Base-by-base conservation (phyloP, 2,888 invertebrate species). In the Apocheima hispidaria region DNA sequence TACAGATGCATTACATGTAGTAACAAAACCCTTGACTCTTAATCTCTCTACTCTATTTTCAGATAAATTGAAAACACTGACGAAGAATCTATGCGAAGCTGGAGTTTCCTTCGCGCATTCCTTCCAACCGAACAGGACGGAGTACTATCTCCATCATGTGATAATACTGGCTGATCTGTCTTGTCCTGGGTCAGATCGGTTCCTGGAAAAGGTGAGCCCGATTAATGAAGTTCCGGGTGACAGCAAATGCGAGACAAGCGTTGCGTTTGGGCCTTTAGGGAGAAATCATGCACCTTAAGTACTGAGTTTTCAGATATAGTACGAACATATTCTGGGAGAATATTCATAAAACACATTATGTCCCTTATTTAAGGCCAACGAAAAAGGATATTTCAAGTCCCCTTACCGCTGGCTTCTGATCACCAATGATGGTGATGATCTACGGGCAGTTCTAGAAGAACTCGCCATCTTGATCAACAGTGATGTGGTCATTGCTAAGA, bases 391-490 rank as follows among this genome's bases (percentile, higher is more conserved):
- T 59, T 94, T 94, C 74, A 87, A 87, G 50, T 85, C 90, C 0
- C 94, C 94, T 0, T 92, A 89, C 69, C 87, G 92, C 52, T 94
- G 94, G 94, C 65, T 94, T 2, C 57, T 92, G 1, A 60, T 90
- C 7, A 74, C 76, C 49, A 57, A 78, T 12, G 68, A 72, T 0
- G 68, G 72, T 0, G 60, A 62, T 7, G 63, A 63, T 0, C 61
- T 71, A 9, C 60, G 84, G 12, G 58, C 73, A 1, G 63, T 69
- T 6, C 66, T 85, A 18, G 66, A 77, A 1, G 56, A 73, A 2
- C 59, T 88, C 2, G 78, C 81, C 30, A 78, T 92, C 38, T 71
- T 93, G 30, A 78, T 93, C 0, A 92, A 94, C 56, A 94, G 94
- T 64, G 93, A 94, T 44, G 87, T 94, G 1, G 89, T 91, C 0